Evolutionary conservation across 2,797 vertebrate genomes (phyloP), one percentile per base, ranked within the genome.

Genomic region (Orientallactaga sibirica): DNA sequence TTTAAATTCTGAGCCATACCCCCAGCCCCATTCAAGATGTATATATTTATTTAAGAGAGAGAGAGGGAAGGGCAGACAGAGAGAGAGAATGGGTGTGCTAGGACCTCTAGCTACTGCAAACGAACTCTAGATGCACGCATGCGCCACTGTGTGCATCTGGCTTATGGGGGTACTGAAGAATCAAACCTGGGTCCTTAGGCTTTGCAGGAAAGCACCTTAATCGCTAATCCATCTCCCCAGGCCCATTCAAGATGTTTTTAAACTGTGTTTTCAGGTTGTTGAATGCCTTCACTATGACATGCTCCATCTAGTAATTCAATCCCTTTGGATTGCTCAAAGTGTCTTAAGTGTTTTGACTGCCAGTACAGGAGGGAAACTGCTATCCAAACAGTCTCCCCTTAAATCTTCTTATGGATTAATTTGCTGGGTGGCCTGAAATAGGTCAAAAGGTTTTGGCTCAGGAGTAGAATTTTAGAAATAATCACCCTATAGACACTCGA

Each of bases 401-500:
- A 99, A 99, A 99, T 98, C 98, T 98, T 98, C 98, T 98, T 99
- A 99, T 98, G 98, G 99, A 99, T 99, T 99, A 98, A 98, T 99
- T 98, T 98, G 98, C 98, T 98, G 98, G 99, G 99, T 99, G 99
- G 99, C 98, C 98, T 98, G 98, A 99, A 98, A 98, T 97, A 97
- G 99, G 99, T 99, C 99, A 99, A 97, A 98, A 98, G 99, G 99
- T 99, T 99, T 98, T 96, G 90, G 97, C 98, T 98, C 97, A 98
- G 98, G 98, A 98, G 98, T 98, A 98, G 99, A 98, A 99, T 99
- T 99, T 98, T 98, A 99, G 99, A 99, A 99, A 98, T 98, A 99
- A 99, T 99, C 99, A 99, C 99, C 98, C 98, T 98, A 98, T 97
- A 99, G 98, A 98, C 98, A 98, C 98, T 98, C 98, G 98, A 99